These are phyloP conservation scores for Sebastes melanostomus DNA, from an alignment of 2,797 vertebrate genomes.

Conservation along the genomic window DNA sequence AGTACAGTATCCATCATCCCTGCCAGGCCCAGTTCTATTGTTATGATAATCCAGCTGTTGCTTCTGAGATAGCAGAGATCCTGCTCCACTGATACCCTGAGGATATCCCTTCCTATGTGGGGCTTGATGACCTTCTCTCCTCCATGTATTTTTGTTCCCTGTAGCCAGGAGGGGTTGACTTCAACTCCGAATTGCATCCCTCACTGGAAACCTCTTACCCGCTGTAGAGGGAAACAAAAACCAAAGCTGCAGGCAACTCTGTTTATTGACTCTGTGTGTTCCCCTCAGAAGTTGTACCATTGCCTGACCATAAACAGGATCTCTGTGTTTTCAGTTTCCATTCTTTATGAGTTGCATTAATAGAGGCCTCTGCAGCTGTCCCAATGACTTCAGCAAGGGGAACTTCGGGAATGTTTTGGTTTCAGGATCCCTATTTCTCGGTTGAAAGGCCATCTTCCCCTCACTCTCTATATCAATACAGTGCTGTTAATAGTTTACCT, in stretches of 20 bases:
- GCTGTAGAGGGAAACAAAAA: conserved; percentile 29
- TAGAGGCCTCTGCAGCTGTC: conserved; percentile 57
- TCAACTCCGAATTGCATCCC: conserved; percentile 1
- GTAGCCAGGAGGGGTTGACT: conserved; percentile 7
- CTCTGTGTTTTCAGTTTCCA: conserved; percentile 68
- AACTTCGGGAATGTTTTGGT: conserved; percentile 45
- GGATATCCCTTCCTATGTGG: conserved; percentile 38
- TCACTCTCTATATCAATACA: not conserved
- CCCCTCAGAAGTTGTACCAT: conserved; percentile 46
- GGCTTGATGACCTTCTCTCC: conserved; percentile 40
- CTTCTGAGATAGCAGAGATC: conserved; percentile 48
- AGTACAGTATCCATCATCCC: conserved; percentile 40
- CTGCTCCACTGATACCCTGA: conserved; percentile 29
- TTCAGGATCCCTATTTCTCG: conserved; percentile 25
- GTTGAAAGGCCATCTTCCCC: conserved; percentile 30
- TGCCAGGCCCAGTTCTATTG: conserved; percentile 32
- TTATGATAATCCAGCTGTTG: conserved; percentile 61
- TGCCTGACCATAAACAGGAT: conserved; percentile 70
- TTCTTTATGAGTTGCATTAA: conserved; percentile 69
- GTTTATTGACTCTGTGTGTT: conserved; percentile 69
- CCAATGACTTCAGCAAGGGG: conserved; percentile 32
- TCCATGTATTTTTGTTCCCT: conserved; percentile 42
- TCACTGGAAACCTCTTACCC: conserved; percentile 39
- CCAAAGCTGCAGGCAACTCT: conserved; percentile 47
- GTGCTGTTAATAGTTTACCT: conserved; percentile 41